Conservation (phyloP, 2,888 invertebrate species). For the Clanis bilineata region DNA sequence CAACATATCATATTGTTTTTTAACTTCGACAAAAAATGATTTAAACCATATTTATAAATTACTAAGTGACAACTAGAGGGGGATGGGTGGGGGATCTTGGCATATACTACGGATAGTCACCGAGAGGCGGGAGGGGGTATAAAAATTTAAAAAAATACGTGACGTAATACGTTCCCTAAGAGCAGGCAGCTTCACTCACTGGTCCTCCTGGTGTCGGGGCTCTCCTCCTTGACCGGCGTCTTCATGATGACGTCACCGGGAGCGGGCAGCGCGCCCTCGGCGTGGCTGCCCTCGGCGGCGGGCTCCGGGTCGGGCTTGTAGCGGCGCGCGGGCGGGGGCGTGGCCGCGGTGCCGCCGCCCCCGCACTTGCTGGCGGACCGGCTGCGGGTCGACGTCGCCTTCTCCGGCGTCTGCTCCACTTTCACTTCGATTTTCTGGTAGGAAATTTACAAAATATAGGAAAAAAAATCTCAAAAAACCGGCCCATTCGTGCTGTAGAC, state of each 20-base stretch:
- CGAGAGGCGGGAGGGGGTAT: no score
- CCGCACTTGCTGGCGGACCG: conserved; percentile 60
- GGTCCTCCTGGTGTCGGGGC: conserved; percentile 65
- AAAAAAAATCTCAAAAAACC: no score
- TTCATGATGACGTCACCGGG: conserved; percentile 44
- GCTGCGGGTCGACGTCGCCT: conserved; percentile 51
- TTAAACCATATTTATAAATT: no score
- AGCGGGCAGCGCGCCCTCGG: conserved; percentile 59
- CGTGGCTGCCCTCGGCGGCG: conserved; percentile 62
- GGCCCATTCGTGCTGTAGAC: no score
- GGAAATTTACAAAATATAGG: not conserved
- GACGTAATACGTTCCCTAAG: no score
- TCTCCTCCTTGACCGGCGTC: conserved; percentile 57
- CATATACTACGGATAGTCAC: no score
- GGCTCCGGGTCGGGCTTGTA: conserved; percentile 69
- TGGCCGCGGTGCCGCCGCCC: conserved; percentile 56
- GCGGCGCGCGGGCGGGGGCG: conserved; percentile 61
- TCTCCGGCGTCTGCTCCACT: conserved; percentile 69
- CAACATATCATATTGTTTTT: no score
- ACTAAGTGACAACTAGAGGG: no score
- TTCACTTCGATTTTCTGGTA: conserved; percentile 77
- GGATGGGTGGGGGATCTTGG: no score
- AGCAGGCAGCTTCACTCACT: conserved; percentile 48
- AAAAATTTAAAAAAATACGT: no score
- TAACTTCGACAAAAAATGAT: no score